Evolutionary conservation across 2,797 vertebrate species (phyloP), one percentile per base, ranked within the genome.

Genomic region (Eremophila alpestris): DNA sequence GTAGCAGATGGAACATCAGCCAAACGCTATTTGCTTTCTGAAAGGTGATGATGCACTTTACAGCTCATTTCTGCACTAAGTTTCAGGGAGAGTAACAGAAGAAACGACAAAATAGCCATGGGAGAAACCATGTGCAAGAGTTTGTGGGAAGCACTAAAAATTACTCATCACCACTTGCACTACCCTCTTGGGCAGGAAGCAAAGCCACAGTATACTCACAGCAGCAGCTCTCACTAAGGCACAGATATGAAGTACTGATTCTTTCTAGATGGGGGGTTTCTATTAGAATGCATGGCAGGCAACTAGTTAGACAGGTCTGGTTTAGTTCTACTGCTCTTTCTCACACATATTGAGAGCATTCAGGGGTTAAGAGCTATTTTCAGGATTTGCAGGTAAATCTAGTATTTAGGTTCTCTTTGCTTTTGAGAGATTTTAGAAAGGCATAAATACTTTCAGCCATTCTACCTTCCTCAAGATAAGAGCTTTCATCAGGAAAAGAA

Each of bases 231-330:
- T 68, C 56, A 54, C 64, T 21, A 73, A 46, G 27, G 65, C 65
- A 87, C 13, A 77, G 46, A 77, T 71, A 87, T 0, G 17, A 89
- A 92, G 69, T 19, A 76, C 84, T 55, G 68, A 58, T 2, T 5
- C 64, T 15, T 84, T 73, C 75, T 55, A 74, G 23, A 68, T 29
- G 16, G 29, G 29, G 4, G 2, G 40, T 2, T 55, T 77, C 51
- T 51, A 77, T 64, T 58, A 74, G n/a, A 83, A 74, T 40, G 46
- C 76, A 68, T 9, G n/a, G 62, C 51, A 86, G 51, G 36, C 67
- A 95, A 83, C 90, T 79, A 76, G 91, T 83, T 62, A 73, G 51
- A 86, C 84, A 64, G 55, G 86, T 90, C 55, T 21, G 55, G n/a
- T 64, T 90, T 82, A 82, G 63, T 75, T 76, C 92, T 94, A 46